Percentiles rank a stretch among this genome's conserved stretches.
Evolutionary conservation across 2,888 invertebrate species (phyloP).

Genomic region (Myathropa florea): DNA sequence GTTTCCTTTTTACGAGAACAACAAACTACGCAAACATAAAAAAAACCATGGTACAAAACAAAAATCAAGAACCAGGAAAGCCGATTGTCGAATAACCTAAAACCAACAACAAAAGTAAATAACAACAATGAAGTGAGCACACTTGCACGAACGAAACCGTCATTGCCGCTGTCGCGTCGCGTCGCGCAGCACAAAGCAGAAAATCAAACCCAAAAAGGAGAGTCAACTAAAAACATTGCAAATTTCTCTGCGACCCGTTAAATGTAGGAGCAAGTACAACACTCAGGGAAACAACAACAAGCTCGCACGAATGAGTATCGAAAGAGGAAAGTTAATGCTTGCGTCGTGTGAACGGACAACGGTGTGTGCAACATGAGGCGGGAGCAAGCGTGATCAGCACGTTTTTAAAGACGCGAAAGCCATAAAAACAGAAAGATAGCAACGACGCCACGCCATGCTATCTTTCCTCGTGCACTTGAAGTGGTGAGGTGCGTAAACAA

Average conservation of each 20-base stretch:
- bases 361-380: background rate
- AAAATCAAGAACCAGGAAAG: conserved; percentile 37
- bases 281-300: background rate
- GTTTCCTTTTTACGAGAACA: conserved; percentile 54
- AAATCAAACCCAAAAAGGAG: conserved; percentile 16
- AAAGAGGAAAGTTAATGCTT: background rate
- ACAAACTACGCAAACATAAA: conserved; percentile 42
- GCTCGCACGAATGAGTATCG: background rate
- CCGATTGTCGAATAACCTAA: conserved; percentile 5
- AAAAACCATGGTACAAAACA: conserved; percentile 39
- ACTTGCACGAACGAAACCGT: conserved; percentile 17
- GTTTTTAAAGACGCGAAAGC: conserved; percentile 59
- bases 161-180: background rate
- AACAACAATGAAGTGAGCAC: conserved; percentile 40
- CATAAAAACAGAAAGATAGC: conserved; percentile 24
- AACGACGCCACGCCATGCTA: conserved; percentile 31
- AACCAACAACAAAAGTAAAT: conserved; percentile 35
- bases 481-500: conserved; percentile 57
- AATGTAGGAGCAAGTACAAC: conserved; percentile 32
- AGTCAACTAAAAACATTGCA: conserved; percentile 51
- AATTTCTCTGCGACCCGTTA: conserved; percentile 61
- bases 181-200: background rate
- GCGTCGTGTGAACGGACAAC: background rate
- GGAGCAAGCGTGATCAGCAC: conserved; percentile 58
- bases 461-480: conserved; percentile 29